A percentile compares a stretch with the other conserved stretches of the same genome.
Conservation (phyloP, 2,113 vertebrate species). For the Takifugu flavidus region DNA sequence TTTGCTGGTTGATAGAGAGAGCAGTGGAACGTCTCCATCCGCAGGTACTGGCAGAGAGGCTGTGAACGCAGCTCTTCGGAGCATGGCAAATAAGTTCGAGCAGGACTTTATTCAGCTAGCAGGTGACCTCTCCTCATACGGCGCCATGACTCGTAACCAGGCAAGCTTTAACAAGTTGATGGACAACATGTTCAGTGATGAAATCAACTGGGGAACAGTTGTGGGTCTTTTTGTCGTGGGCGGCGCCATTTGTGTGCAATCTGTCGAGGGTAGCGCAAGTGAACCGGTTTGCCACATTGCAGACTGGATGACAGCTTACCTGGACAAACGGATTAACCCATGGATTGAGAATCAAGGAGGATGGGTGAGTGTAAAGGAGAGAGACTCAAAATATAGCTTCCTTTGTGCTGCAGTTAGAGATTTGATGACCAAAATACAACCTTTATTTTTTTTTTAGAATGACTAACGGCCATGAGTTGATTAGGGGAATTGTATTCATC, state of each 20-base stretch:
- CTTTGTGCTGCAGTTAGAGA: not conserved
- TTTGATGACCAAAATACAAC: not conserved
- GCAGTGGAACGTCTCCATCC: not conserved
- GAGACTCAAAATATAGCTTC: not conserved
- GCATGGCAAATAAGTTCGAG: slow-evolving; percentile 91
- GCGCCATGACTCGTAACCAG: slow-evolving; percentile 87
- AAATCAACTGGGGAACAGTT: slow-evolving; percentile 95
- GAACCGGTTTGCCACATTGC: slow-evolving; percentile 85
- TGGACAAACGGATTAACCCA: slow-evolving; percentile 88
- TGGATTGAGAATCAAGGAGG: slow-evolving; percentile 96
- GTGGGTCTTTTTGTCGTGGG: slow-evolving; percentile 96
- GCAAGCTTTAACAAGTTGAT: slow-evolving; percentile 93
- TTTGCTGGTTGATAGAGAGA: not conserved
- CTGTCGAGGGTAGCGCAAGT: slow-evolving; percentile 89
- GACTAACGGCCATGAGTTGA: not conserved
- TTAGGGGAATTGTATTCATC: not conserved
- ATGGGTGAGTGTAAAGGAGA: slow-evolving; percentile 84
- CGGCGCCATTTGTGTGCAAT: slow-evolving; percentile 89
- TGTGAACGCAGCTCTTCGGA: slow-evolving; percentile 82
- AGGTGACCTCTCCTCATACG: slow-evolving; percentile 87
- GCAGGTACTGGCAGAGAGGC: slow-evolving; percentile 29
- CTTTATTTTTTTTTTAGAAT: not conserved
- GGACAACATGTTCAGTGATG: slow-evolving; percentile 93
- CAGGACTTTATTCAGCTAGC: slow-evolving; percentile 84
- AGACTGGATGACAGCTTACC: slow-evolving; percentile 92